A percentile compares a stretch with the other conserved stretches of the same genome.
Conservation (phyloP, 2,888 invertebrate species). For the Heliconius charithonia region DNA sequence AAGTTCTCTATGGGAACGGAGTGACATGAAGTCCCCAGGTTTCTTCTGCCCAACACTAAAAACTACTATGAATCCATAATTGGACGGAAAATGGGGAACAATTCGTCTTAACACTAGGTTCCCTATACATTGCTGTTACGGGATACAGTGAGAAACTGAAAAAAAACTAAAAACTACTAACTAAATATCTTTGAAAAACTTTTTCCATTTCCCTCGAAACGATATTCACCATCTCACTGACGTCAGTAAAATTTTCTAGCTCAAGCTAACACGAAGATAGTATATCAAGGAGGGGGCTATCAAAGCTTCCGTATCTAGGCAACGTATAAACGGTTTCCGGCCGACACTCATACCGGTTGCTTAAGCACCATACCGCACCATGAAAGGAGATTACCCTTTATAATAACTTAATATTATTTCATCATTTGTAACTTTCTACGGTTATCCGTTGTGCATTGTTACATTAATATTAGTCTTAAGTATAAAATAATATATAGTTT, state of each 20-base stretch:
- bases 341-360: constrained; percentile 29
- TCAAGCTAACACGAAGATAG: constrained; percentile 9
- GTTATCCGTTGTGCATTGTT: neutral
- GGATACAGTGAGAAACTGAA: too few species aligned
- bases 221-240: neutral
- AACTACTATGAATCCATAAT: too few species aligned
- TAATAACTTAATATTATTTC: constrained; percentile 25
- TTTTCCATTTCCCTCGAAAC: neutral
- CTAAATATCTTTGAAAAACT: neutral
- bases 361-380: constrained; percentile 28
- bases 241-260: constrained; percentile 15
- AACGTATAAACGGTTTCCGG: constrained; percentile 33
- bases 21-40: too few species aligned
- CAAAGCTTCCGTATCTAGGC: constrained; percentile 32
- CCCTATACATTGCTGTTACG: too few species aligned
- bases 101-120: too few species aligned
- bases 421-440: constrained; percentile 12
- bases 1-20: too few species aligned
- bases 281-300: constrained; percentile 25
- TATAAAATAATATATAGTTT: neutral
- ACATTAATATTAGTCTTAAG: neutral
- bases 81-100: too few species aligned
- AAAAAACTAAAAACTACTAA: neutral
- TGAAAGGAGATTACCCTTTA: constrained; percentile 28
- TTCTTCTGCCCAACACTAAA: too few species aligned